These are phyloP conservation scores for Drosophila paranaensis DNA, from an alignment of 2,888 invertebrate species.

Conservation along the genomic window DNA sequence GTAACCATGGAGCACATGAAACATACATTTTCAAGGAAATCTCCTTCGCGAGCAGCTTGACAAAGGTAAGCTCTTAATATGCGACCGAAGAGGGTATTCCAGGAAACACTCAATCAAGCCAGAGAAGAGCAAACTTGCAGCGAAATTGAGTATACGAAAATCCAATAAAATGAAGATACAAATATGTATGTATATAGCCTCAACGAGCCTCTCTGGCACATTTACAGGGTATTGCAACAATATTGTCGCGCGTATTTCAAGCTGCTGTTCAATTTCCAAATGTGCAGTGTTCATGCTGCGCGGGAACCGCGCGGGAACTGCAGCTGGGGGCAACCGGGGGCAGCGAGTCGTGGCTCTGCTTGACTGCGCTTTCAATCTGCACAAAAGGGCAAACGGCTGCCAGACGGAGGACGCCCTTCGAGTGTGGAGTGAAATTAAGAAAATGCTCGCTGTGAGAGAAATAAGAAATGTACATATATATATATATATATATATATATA, in stretches of 20 bases:
- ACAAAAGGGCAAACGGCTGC: conserved; percentile 43
- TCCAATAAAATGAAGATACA: too few species aligned
- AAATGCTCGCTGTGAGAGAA: conserved; percentile 35
- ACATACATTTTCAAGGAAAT: too few species aligned
- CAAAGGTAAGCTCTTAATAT: too few species aligned
- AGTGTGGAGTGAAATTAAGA: conserved; percentile 54
- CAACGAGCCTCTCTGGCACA: background rate
- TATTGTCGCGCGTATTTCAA: conserved; percentile 45
- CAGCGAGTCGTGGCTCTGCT: conserved; percentile 46
- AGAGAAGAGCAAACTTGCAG: too few species aligned
- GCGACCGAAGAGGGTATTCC: too few species aligned
- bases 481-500: background rate
- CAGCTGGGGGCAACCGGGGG: background rate
- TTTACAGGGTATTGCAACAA: conserved; percentile 32
- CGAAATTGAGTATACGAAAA: too few species aligned
- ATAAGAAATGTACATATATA: conserved; percentile 23
- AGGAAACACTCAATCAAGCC: too few species aligned
- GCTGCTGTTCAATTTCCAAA: conserved; percentile 64
- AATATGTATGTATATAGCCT: background rate
- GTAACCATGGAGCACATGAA: too few species aligned
- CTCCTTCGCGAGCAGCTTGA: too few species aligned
- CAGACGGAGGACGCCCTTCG: background rate
- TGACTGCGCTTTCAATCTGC: conserved; percentile 73
- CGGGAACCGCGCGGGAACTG: background rate
- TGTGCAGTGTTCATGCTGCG: conserved; percentile 23